Evolutionary conservation across 2,888 invertebrate genomes (phyloP).

Genomic region (Platycnemis pennipes): DNA sequence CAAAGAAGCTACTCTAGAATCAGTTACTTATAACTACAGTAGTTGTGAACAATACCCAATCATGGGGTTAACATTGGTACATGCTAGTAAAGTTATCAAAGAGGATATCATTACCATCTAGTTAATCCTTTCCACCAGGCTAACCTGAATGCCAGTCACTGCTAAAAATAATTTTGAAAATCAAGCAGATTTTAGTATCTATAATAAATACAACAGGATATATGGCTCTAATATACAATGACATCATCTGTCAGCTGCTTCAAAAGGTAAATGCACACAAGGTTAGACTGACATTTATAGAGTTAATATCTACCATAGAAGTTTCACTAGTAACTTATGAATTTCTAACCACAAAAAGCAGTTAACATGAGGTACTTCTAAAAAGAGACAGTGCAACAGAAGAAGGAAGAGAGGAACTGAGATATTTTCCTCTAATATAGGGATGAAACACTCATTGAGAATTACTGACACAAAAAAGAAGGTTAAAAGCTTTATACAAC

Average conservation of each 20-base stretch:
- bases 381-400: conserved; percentile 5
- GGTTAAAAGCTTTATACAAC: conserved; percentile 42
- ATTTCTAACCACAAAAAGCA: conserved; percentile 48
- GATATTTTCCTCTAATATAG: neutral
- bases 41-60: too few species aligned
- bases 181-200: neutral
- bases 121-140: neutral
- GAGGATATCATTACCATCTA: neutral
- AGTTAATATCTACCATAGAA: neutral
- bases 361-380: conserved; percentile 22
- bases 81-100: neutral
- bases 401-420: neutral
- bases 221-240: neutral
- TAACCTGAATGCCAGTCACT: neutral
- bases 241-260: neutral
- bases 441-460: neutral
- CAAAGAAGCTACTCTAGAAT: too few species aligned
- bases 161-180: neutral
- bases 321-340: neutral
- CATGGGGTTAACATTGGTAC: too few species aligned
- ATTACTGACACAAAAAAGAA: neutral
- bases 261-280: neutral
- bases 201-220: neutral
- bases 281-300: neutral
- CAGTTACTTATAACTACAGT: too few species aligned